Evolutionary conservation across 2,888 invertebrate genomes (phyloP), one percentile per base, ranked within the genome.

Genomic region (Scelioninae gen. 2): DNA sequence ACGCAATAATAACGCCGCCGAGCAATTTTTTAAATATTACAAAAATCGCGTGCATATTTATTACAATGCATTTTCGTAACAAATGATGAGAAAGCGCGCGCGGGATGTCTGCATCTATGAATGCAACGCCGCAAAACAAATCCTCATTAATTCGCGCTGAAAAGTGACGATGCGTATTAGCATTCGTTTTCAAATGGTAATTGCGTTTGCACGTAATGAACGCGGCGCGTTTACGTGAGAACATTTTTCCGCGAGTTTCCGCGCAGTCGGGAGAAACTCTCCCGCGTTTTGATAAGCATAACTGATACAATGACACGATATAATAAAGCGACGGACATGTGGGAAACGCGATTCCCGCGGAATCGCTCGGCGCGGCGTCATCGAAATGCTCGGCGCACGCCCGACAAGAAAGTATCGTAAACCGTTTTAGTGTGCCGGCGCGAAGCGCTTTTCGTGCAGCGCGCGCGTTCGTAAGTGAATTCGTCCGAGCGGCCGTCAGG

Each of bases 111-210:
- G 22, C 33, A 1, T 35, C 11, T 31, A 35, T 33, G 61, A 57
- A 46, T 57, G 71, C 11, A 64, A 31, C 19, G 31, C 65, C 3
- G 67, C 18, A 65, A 74, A 68, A 71, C 67, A 68, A 74, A 71
- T 68, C 68, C 74, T 71, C 71, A 73, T 73, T 73, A 73, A 63
- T 68, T 68, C 68, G 22, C 43, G 35, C 70, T 63, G 65, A 74
- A 75, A 75, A 75, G 75, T 72, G 75, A 72, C 75, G 75, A 75
- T 65, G 71, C 71, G 65, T 69, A 75, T 73, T 73, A 75, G 72
- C 75, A 75, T 75, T 69, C 69, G 61, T 73, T 72, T 75, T 75
- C 72, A 73, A 69, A 75, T 75, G 75, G 69, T 75, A 75, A 75
- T 75, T 72, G 72, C 69, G 55, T 48, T 48, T 16, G 55, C 63